Evolutionary conservation across 2,797 vertebrate genomes (phyloP), one percentile per base, ranked within the genome.

Genomic region (Gymnoscopelus braueri): DNA sequence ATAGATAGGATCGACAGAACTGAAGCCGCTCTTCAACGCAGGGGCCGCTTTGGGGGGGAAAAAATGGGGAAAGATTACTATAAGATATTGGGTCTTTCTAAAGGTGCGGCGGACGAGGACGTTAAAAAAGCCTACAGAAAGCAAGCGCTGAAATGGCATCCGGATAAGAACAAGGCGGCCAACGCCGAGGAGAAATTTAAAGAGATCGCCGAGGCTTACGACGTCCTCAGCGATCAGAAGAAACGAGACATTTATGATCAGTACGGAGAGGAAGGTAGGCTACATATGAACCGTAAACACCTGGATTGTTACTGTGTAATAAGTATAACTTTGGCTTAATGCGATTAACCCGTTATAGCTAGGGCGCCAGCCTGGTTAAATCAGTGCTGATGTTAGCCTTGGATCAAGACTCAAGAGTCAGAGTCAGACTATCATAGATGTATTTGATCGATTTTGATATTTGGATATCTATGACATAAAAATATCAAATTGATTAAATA

Each of bases 171-270:
- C 89, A 99, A 99, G 89, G 96, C 97, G 60, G 91, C 97, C 58
- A 94, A 97, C 19, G 98, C 98, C 71, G 97, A 98, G 89, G 98
- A 99, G 86, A 99, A 95, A 95, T 99, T 99, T 84, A 99, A 99
- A 92, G 98, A 99, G 85, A 79, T 99, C 77, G 98, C 98, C 24
- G 98, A 99, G 88, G 98, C 98, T 23, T 99, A 99, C 3, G 98
- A 99, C 86, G 98, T 99, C 68, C 90, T 99, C 61, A 99, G 98
- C 82, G 98, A 99, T 88, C 97, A 98, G 53, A 97, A 99, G 84
- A 99, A 99, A 91, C 95, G 96, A 86, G 98, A 99, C 51, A 96
- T 99, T 80, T 99, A 98, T 79, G 98, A 99, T 81, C 97, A 99
- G 79, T 97, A 96, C 81, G 98, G 98, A 59, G 98, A 99, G 71